Conservation (phyloP, 2,888 invertebrate genomes). For the Sarcophaga rosellei region DNA sequence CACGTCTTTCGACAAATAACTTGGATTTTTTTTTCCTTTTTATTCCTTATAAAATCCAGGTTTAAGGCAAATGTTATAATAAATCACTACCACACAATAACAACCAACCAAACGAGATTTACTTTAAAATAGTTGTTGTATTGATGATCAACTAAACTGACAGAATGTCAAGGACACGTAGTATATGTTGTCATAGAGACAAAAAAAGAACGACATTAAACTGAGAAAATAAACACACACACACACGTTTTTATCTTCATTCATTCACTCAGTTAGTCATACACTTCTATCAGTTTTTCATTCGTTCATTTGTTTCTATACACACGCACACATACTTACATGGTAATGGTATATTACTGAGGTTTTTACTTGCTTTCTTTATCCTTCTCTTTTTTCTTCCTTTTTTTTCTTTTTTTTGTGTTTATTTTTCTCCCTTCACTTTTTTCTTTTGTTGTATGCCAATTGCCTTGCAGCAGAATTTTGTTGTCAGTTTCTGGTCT, state of each 20-base stretch:
- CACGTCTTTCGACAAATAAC: no score
- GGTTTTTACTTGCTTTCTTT: conserved; percentile 30
- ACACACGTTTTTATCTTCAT: neutral
- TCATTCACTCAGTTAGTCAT: neutral
- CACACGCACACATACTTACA: neutral
- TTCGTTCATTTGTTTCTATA: conserved; percentile 25
- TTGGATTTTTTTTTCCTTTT: no score
- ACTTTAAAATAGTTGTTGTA: conserved; percentile 42
- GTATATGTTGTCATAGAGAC: neutral
- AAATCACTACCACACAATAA: neutral
- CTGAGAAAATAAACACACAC: neutral
- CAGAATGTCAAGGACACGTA: conserved; percentile 60
- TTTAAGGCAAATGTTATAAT: no score
- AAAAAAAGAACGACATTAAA: neutral
- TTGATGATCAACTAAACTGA: conserved; percentile 41
- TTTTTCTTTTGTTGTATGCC: conserved; percentile 17
- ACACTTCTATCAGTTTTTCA: neutral
- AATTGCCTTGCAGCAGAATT: conserved; percentile 41
- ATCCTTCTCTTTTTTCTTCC: conserved; percentile 18
- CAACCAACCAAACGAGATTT: neutral
- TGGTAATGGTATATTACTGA: conserved; percentile 17
- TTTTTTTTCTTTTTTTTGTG: neutral
- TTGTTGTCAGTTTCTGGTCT: neutral
- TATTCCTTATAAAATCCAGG: no score
- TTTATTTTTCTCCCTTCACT: conserved; percentile 9